Base-by-base conservation (phyloP, 2,797 vertebrate genomes). In the Coreius guichenoti region DNA sequence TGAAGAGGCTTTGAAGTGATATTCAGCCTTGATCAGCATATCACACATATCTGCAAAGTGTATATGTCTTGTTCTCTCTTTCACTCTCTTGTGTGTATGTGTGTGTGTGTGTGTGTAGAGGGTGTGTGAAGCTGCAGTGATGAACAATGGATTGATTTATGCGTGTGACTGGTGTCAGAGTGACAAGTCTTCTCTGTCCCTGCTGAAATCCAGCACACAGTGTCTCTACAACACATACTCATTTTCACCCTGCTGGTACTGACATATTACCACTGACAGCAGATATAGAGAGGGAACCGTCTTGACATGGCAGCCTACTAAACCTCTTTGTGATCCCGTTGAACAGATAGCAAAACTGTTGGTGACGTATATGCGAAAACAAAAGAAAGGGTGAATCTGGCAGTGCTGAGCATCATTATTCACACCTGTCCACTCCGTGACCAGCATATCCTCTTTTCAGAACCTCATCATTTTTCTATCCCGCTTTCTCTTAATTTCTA, bases 171-270 rank as follows among this genome's bases (percentile, higher is more conserved):
- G 75, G 79, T 82, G 82, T 56, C 75, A 54, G 58, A 86, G 85
- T 83, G 63, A 86, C 85, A 89, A 79, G 63, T 82, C 81, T 73
- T 84, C 83, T 86, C 86, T 88, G 84, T 84, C 29, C 78, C n/a
- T 13, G 47, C 58, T 81, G 69, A 84, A 84, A 68, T 69, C 63
- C 63, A 69, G 63, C 70, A 68, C 73, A 84, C 77, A 74, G 54
- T 54, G 84, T 51, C 43, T 65, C 29, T 26, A 26, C 61, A 49
- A 77, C 73, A 78, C 11, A 43, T 76, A 26, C 58, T 36, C 2
- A 43, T 74, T 73, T 70, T 61, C 45, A 67, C 36, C 7, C 51
- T 23, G n/a, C 69, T 73, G 81, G 12, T 31, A 45, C 81, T 54
- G 73, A 43, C 58, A 21, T 14, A 51, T 65, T 29, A 67, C 58